Base-by-base conservation (phyloP, 2,888 invertebrate genomes). In the Eugnorisma glareosa region DNA sequence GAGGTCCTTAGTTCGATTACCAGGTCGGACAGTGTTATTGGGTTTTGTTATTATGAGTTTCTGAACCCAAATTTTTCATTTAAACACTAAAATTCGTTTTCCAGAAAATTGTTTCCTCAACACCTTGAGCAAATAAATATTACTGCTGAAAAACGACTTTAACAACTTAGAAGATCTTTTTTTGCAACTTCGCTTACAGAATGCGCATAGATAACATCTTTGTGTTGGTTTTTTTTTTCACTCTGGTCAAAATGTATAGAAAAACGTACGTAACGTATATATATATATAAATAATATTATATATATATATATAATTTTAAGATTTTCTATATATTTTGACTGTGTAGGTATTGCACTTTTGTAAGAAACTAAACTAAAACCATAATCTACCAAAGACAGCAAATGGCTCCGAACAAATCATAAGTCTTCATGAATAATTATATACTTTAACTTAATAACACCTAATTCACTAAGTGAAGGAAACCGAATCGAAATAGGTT, bases 401-500 rank as follows among this genome's bases (percentile, higher is more conserved):
- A 18, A 4, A 18, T 51, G 5, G 21, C 45, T 13, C 21, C 11
- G 4, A 69, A 31, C 21, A 21, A 21, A 24, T 24, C 51, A n/a
- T 11, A 48, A 51, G 24, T 11, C 11, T n/a, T n/a, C 24, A n/a
- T 21, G 57, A 57, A 57, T 64, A 37, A 57, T n/a, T n/a, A n/a
- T n/a, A n/a, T n/a, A n/a, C n/a, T n/a, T n/a, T n/a, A n/a, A n/a
- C 37, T 31, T 45, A 37, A 21, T 28, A 40, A 57, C n/a, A 81
- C 21, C 13, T 5, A 37, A 63, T 54, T 13, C n/a, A 70, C 57
- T 51, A 63, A 61, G 10, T 21, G 10, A 40, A 43, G 40, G 24
- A 75, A 75, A 70, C 45, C 24, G 31, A 59, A 70, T 69, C 51
- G 1, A 77, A 82, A 71, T 82, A 48, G 43, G 1, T 64, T 64